Percentiles rank a stretch among this genome's conserved stretches.
Conservation (phyloP, 2,797 vertebrate genomes). For the Vipera ursinii region DNA sequence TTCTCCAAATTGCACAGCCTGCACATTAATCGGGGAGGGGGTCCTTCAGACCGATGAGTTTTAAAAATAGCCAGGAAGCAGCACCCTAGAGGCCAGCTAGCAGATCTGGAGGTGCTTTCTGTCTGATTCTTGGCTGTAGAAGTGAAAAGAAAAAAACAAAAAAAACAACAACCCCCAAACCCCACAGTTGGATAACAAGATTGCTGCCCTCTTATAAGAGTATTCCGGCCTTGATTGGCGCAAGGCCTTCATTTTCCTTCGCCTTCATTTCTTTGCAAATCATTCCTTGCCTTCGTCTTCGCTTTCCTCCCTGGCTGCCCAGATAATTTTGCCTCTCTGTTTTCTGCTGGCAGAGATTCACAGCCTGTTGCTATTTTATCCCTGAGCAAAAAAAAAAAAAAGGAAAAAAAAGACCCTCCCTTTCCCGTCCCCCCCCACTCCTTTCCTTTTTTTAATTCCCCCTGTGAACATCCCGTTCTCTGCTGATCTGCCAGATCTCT, state of each 20-base stretch:
- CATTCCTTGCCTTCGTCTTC: not conserved
- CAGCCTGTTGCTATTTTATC: not conserved
- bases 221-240: not conserved
- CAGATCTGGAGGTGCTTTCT: not conserved
- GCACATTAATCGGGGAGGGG: not conserved
- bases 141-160: too few relatives aligned
- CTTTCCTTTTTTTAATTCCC: not conserved
- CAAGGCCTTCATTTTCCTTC: not conserved
- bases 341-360: not conserved
- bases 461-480: not conserved
- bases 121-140: not conserved
- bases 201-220: too few relatives aligned
- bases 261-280: not conserved
- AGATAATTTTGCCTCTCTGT: not conserved
- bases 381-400: not conserved
- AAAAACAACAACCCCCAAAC: too few relatives aligned
- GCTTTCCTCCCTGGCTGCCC: not conserved
- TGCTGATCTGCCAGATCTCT: constrained; percentile 2
- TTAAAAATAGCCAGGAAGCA: not conserved
- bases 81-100: too few relatives aligned
- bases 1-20: not conserved
- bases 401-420: not conserved
- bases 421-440: not conserved
- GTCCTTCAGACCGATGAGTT: not conserved
- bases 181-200: not conserved